Percentiles rank a stretch among this genome's conserved stretches.
Conservation (phyloP, 2,888 invertebrate genomes). For the Creontiades dilutus region DNA sequence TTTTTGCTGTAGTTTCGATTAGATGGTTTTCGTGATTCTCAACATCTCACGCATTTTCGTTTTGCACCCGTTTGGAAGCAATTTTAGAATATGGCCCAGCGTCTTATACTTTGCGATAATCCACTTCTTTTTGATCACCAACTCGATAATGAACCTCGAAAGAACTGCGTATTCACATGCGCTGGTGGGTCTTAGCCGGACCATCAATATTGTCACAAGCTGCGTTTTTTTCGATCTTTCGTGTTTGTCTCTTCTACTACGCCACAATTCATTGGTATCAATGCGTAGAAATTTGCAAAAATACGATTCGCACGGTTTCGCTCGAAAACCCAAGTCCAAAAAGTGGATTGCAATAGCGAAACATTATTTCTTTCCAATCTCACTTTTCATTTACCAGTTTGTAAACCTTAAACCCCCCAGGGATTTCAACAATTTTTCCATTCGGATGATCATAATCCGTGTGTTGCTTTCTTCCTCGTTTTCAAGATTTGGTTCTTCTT, state of each 20-base stretch:
- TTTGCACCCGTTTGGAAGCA: not conserved
- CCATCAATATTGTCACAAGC: not conserved
- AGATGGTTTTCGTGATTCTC: not conserved
- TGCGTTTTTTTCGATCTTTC: not conserved
- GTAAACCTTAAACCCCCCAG: too few species aligned
- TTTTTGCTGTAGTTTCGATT: too few species aligned
- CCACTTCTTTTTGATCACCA: not conserved
- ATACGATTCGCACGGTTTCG: not conserved
- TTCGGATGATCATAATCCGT: too few species aligned
- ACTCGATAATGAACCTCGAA: not conserved
- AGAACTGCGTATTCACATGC: too few species aligned
- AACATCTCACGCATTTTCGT: not conserved
- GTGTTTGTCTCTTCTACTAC: not conserved
- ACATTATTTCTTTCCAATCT: not conserved
- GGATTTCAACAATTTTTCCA: too few species aligned
- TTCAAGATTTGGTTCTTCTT: not conserved
- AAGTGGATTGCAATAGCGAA: not conserved
- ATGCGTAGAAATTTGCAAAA: not conserved
- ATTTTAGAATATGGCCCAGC: not conserved
- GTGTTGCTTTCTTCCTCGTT: too few species aligned
- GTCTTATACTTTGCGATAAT: not conserved
- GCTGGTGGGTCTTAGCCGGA: too few species aligned
- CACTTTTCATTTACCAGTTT: too few species aligned
- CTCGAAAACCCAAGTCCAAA: not conserved
- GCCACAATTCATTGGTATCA: not conserved